Conservation (phyloP, 2,113 vertebrate genomes). For the Amphilophus citrinellus region DNA sequence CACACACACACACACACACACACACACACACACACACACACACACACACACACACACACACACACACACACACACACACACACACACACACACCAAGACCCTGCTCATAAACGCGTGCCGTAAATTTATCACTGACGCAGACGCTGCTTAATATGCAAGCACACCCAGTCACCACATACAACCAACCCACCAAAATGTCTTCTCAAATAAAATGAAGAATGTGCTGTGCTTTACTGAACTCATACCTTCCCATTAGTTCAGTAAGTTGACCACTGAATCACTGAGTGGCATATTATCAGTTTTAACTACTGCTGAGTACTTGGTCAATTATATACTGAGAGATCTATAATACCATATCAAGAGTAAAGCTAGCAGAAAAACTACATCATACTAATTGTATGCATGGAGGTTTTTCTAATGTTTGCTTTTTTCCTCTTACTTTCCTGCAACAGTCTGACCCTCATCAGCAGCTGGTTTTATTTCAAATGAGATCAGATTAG, state of each 20-base stretch:
- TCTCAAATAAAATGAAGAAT: background rate
- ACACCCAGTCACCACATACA: background rate
- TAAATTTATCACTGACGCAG: conserved; percentile 74
- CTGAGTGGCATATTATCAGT: background rate
- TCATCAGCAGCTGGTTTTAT: background rate
- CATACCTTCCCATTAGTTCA: background rate
- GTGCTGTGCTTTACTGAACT: background rate
- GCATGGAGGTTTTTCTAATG: background rate
- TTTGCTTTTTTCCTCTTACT: background rate
- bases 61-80: conserved; percentile 12
- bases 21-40: conserved; percentile 16
- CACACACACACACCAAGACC: background rate
- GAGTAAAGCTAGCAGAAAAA: background rate
- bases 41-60: conserved; percentile 16
- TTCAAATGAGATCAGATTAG: background rate
- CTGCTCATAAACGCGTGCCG: conserved; percentile 62
- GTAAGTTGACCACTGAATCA: background rate
- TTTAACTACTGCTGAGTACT: background rate
- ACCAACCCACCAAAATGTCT: background rate
- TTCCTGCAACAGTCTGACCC: background rate
- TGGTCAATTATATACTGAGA: background rate
- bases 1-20: too few relatives aligned
- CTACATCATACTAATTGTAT: background rate
- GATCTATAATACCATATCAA: background rate
- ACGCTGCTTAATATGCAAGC: conserved; percentile 37